Conservation (phyloP, 2,888 invertebrate genomes). For the Erebia aethiops region DNA sequence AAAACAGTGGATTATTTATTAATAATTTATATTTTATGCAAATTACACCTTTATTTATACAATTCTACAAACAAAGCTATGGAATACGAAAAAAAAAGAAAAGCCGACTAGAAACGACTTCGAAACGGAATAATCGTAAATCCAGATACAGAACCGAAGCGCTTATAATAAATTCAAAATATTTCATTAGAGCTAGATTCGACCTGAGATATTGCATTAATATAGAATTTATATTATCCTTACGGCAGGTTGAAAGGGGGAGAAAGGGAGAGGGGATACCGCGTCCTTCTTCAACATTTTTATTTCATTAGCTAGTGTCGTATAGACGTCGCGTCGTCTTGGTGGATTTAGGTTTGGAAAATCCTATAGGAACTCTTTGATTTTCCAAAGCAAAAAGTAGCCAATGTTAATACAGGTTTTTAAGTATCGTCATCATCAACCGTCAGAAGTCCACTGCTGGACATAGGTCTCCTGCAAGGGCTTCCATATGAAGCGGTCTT, state of each 20-base stretch:
- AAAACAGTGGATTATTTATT: background rate
- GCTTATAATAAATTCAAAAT: slow-evolving; percentile 43
- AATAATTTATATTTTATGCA: slow-evolving; percentile 5
- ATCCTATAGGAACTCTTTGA: no score
- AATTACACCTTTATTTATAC: background rate
- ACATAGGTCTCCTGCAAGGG: no score
- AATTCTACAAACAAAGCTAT: background rate
- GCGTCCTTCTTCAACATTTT: background rate
- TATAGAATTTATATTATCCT: slow-evolving; percentile 51
- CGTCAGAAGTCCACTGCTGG: no score
- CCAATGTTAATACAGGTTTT: no score
- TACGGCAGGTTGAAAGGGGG: slow-evolving; percentile 14
- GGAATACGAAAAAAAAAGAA: background rate
- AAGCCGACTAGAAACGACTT: slow-evolving; percentile 1
- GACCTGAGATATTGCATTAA: slow-evolving; percentile 50
- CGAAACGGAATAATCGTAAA: slow-evolving; percentile 21
- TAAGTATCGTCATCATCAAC: no score
- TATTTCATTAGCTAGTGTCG: no score
- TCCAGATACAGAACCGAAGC: slow-evolving; percentile 19
- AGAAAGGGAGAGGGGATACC: background rate
- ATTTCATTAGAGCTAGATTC: slow-evolving; percentile 47
- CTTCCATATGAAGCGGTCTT: no score
- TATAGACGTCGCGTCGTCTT: no score
- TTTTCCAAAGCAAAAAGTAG: no score
- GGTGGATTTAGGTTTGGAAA: no score